Evolutionary conservation across 1,140 invertebrate species (phyloP).

Genomic region (Leptinotarsa defecta): DNA sequence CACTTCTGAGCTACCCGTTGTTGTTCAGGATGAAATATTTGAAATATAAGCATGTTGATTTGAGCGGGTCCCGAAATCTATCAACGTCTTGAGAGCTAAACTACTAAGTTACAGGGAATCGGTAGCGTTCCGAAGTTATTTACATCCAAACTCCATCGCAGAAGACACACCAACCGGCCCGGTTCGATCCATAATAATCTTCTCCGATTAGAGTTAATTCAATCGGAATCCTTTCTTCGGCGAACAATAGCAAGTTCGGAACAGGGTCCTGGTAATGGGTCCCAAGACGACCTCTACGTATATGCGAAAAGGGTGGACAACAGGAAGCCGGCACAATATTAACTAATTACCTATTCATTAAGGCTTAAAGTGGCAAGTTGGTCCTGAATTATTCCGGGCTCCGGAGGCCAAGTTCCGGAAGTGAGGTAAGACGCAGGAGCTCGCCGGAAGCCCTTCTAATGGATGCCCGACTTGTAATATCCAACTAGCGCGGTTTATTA

Average conservation of each 20-base stretch:
- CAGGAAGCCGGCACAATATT: constrained; percentile 52
- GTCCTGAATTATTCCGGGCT: constrained; percentile 54
- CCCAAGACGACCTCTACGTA: constrained; percentile 40
- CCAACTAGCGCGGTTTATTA: constrained; percentile 47
- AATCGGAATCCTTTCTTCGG: constrained; percentile 48
- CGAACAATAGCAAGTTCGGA: constrained; percentile 42
- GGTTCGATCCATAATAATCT: constrained; percentile 48
- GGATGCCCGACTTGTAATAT: constrained; percentile 50
- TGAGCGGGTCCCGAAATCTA: too few relatives aligned
- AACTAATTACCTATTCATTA: constrained; percentile 58
- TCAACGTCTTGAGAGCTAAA: too few relatives aligned
- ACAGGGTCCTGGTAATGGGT: constrained; percentile 44
- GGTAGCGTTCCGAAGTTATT: not conserved
- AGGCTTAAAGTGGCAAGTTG: constrained; percentile 56
- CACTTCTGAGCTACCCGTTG: too few relatives aligned
- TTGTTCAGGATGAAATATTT: too few relatives aligned
- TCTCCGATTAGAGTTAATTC: constrained; percentile 49
- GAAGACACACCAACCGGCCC: constrained; percentile 18
- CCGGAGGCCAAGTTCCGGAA: constrained; percentile 52
- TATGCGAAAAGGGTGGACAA: constrained; percentile 44
- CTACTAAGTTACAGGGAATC: not conserved
- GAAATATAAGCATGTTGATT: too few relatives aligned
- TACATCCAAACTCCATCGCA: constrained; percentile 2
- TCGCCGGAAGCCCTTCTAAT: constrained; percentile 53
- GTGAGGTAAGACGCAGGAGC: constrained; percentile 53